Conservation (phyloP, 2,113 vertebrate species). For the Dicaeum eximium region DNA sequence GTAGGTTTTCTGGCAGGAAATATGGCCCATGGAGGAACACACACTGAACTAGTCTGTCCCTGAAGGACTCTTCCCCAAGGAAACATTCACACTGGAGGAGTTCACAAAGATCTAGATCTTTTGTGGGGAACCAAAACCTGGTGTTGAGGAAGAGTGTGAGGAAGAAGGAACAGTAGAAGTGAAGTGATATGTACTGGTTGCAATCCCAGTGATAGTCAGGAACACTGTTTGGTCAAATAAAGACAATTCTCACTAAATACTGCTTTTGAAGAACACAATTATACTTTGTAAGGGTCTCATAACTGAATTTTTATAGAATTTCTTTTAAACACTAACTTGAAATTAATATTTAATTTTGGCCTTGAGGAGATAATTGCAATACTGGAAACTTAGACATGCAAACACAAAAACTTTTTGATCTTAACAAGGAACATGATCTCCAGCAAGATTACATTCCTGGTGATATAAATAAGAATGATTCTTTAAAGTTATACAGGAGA, state of each 20-base stretch:
- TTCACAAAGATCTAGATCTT: background rate
- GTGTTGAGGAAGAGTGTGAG: background rate
- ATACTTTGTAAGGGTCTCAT: background rate
- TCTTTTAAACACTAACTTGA: background rate
- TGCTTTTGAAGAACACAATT: background rate
- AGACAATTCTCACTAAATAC: background rate
- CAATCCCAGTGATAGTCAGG: background rate
- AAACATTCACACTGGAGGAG: background rate
- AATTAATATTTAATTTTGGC: conserved; percentile 1
- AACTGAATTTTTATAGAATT: background rate
- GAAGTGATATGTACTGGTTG: background rate
- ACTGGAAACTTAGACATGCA: background rate
- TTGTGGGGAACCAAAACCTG: fast-evolving
- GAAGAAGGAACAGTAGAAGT: background rate
- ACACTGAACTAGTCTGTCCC: background rate
- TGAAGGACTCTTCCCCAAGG: background rate
- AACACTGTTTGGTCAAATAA: background rate
- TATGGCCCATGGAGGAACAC: fast-evolving
- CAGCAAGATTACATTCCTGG: background rate
- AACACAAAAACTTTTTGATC: background rate
- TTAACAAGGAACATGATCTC: background rate
- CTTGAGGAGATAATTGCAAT: background rate
- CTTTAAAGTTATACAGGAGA: background rate
- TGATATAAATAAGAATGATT: background rate
- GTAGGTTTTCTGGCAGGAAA: background rate